phyloP scores from a whole-genome alignment of 2,797 vertebrate species.

The Schizothorax lantsangensis region DNA sequence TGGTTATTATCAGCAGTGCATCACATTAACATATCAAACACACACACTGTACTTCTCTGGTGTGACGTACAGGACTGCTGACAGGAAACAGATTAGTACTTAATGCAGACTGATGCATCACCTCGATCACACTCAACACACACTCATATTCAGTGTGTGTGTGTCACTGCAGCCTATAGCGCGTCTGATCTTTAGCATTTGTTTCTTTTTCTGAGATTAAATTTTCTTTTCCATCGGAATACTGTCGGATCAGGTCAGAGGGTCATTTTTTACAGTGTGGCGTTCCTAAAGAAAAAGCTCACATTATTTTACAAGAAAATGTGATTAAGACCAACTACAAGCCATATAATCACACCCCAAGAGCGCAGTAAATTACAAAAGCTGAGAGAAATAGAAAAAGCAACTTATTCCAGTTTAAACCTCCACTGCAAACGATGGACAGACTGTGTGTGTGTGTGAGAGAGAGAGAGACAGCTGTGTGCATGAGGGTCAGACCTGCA shows the following conservation, averaged over 20 bases:
- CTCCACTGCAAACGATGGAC: neutral
- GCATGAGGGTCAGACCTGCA: constrained; percentile 70
- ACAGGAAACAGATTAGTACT: constrained; percentile 40
- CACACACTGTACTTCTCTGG: neutral
- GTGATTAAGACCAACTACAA: constrained; percentile 71
- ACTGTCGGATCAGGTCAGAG: constrained; percentile 71
- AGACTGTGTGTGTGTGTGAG: neutral
- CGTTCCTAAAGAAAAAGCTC: constrained; percentile 68
- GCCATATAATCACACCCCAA: neutral
- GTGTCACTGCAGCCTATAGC: neutral
- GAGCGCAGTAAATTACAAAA: neutral
- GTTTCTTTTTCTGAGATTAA: constrained; percentile 65
- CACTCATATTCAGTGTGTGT: neutral
- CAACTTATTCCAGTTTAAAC: neutral
- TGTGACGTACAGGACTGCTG: constrained; percentile 5
- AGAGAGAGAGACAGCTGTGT: neutral
- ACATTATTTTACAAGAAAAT: constrained; percentile 69
- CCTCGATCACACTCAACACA: constrained; percentile 11
- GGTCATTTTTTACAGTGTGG: constrained; percentile 73
- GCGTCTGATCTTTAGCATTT: constrained; percentile 35
- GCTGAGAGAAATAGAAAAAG: constrained; percentile 11
- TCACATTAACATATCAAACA: constrained; percentile 18
- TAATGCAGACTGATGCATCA: constrained; percentile 32
- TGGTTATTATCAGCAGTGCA: constrained; percentile 10
- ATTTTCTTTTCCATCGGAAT: constrained; percentile 72